These are phyloP conservation scores for Neofelis nebulosa DNA, from an alignment of 2,113 vertebrate genomes.

Conservation along the genomic window DNA sequence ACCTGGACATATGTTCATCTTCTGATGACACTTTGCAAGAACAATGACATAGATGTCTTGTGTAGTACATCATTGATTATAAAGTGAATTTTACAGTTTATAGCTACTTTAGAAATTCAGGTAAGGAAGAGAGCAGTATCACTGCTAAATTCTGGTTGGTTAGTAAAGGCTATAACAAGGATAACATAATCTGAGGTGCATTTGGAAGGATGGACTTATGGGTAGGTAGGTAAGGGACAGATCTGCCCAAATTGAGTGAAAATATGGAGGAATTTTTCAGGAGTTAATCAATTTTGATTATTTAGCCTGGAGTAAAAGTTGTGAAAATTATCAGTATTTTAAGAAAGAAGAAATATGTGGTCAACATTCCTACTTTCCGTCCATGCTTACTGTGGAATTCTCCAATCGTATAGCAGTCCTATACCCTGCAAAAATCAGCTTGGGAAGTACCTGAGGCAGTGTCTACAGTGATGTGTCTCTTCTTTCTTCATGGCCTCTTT, in stretches of 20 bases:
- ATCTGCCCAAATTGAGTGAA: neutral
- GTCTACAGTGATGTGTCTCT: neutral
- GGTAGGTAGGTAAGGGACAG: neutral
- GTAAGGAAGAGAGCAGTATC: neutral
- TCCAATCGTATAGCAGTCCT: neutral
- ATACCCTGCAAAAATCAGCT: neutral
- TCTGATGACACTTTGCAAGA: neutral
- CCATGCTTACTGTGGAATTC: neutral
- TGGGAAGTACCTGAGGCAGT: neutral
- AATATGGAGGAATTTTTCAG: neutral
- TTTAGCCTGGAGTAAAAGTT: neutral
- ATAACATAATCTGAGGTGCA: neutral
- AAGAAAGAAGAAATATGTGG: neutral
- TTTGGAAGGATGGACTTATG: neutral
- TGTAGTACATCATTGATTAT: neutral
- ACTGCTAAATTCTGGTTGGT: neutral
- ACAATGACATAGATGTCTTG: neutral
- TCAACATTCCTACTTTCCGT: neutral
- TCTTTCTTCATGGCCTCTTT: neutral
- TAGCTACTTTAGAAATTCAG: neutral
- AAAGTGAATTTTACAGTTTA: neutral
- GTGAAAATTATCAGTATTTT: neutral
- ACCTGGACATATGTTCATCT: neutral
- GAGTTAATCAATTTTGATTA: neutral
- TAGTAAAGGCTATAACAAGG: neutral